Base-by-base conservation (phyloP, 2,113 vertebrate species). In the Ceyx cyanopectus region DNA sequence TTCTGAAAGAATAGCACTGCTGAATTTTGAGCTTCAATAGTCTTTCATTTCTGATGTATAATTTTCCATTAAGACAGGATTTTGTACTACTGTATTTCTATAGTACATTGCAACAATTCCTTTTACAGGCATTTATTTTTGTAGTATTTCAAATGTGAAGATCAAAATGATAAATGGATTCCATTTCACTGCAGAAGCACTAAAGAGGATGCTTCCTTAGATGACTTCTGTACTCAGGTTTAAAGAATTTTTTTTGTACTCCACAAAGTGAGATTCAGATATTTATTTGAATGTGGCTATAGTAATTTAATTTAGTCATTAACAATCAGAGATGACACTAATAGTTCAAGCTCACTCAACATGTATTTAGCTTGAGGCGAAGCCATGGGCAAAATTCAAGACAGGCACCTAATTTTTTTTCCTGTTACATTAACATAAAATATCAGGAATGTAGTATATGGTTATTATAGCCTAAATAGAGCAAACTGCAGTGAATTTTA, bases 271-370 rank as follows among this genome's bases (percentile, higher is more conserved):
- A 95, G 65, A 93, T 91, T 94, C 90, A 93, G 82, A 78, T 97
- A 96, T 97, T 96, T 97, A 94, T 97, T 94, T 94, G 82, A 94
- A 93, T 73, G 80, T 78, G 92, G 85, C 81, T 81, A 22, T 90
- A 95, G 87, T 69, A 70, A 78, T 95, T 97, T 96, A 92, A 95
- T 96, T 96, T 92, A 96, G 90, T 69, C 89, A 94, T 95, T 94
- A 95, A 95, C 87, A 72, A 79, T 96, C 91, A 94, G 92, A 91
- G 63, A 93, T 68, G 41, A 90, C 92, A 92, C 92, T 89, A 92
- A 94, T 97, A 93, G 72, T 96, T 89, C 66, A 82, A 94, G 77
- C 69, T 77, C 90, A 72, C 82, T 88, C 90, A 91, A 37, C 2
- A 0, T 85, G 68, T 90, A 73, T 67, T 95, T 94, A 83, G 70